Evolutionary conservation across 1,140 invertebrate genomes (phyloP), one percentile per base, ranked within the genome.

Genomic region (Drosophila cardini): DNA sequence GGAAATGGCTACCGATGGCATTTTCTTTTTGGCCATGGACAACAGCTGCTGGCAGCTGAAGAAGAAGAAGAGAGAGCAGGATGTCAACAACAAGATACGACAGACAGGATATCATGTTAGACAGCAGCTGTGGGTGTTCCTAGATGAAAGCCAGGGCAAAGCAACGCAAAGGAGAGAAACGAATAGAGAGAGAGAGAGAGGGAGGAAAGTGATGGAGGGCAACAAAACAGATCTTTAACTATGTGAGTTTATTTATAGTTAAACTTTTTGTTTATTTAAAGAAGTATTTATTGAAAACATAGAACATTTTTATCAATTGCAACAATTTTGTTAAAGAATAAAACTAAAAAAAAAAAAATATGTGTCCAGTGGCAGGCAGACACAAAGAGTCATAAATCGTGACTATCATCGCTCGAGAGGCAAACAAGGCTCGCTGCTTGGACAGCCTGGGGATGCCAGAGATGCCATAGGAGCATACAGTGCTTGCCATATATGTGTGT

Each of bases 321-420:
- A 38, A n/a, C 9, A 55, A 9, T 55, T 55, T 38, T 10, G 32
- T 55, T 16, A 40, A 55, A 55, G 13, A 68, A 52, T 36, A 52
- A 67, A 67, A 21, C 36, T n/a, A n/a, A 53, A n/a, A 67, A 50
- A 52, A 65, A 67, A 67, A 40, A 65, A 72, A 57, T 56, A 72
- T 34, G 36, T 58, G 45, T 43, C 63, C 70, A 40, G 30, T 36
- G 63, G 45, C 21, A 42, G 46, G 38, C 63, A 26, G n/a, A 5
- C 63, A 26, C 21, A 26, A n/a, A n/a, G n/a, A n/a, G 21, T 26
- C 63, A 72, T 72, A 72, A 72, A 72, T 72, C 62, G 62, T 72
- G 69, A 13, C 69, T 60, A 68, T 68, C 55, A 58, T 50, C 15
- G 63, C 62, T 21, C 36, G 43, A 30, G 69, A 58, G 62, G 53